Percentiles rank a stretch among this genome's conserved stretches.
Evolutionary conservation across 2,888 invertebrate species (phyloP).

Genomic region (Ametastegia equiseti): DNA sequence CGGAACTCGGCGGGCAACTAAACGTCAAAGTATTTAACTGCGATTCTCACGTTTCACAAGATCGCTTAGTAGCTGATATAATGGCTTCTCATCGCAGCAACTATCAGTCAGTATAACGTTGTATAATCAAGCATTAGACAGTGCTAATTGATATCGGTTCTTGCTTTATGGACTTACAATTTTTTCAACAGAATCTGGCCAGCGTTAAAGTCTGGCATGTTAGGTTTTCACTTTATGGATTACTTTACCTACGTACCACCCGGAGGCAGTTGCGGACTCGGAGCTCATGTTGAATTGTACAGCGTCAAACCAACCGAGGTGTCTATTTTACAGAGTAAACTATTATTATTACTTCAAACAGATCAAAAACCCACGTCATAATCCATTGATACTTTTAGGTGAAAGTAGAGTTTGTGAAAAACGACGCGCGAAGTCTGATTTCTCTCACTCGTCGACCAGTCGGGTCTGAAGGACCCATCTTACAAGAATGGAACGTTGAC

Average conservation of each 20-base stretch:
- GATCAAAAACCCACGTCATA: background rate
- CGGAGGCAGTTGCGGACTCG: slow-evolving; percentile 70
- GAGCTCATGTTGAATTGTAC: slow-evolving; percentile 67
- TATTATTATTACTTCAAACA: background rate
- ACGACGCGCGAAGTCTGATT: slow-evolving; percentile 62
- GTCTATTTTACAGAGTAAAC: slow-evolving; percentile 37
- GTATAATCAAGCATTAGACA: no score
- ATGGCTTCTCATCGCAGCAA: slow-evolving; percentile 70
- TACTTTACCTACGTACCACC: slow-evolving; percentile 71
- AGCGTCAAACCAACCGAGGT: slow-evolving; percentile 66
- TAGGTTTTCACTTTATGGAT: slow-evolving; percentile 69
- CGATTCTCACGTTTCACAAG: slow-evolving; percentile 62
- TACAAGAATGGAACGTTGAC: slow-evolving; percentile 71
- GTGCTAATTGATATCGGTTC: background rate
- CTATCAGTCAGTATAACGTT: slow-evolving; percentile 63
- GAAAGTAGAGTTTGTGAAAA: slow-evolving; percentile 63
- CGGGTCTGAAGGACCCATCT: slow-evolving; percentile 59
- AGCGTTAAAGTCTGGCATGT: slow-evolving; percentile 64
- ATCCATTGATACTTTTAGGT: slow-evolving; percentile 56
- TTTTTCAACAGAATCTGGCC: slow-evolving; percentile 65
- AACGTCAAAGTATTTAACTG: slow-evolving; percentile 69
- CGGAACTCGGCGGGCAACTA: slow-evolving; percentile 69
- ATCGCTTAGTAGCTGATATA: slow-evolving; percentile 65
- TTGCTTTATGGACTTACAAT: background rate
- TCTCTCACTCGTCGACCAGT: slow-evolving; percentile 65